Conservation (phyloP, 2,797 vertebrate genomes). For the Leucoraja ocellata region DNA sequence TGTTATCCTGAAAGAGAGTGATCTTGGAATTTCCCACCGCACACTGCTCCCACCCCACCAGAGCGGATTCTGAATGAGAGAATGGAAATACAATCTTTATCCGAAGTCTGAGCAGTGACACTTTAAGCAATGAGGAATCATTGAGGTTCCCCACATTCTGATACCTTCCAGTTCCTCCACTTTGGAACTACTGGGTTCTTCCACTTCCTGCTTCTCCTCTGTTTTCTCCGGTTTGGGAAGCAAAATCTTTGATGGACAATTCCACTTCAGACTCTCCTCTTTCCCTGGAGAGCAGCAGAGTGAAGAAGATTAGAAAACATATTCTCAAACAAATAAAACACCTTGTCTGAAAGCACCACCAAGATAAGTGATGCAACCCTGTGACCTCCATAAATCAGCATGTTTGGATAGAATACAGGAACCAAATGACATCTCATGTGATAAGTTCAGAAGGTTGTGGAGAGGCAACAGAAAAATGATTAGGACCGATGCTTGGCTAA, state of each 20-base stretch:
- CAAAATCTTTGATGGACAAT: slow-evolving; percentile 48
- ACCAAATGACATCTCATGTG: neutral
- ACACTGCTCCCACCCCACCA: no score
- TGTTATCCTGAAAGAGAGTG: neutral
- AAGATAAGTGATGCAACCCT: neutral
- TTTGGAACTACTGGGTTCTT: slow-evolving; percentile 38
- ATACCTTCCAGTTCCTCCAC: neutral
- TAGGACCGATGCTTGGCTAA: neutral
- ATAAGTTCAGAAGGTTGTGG: neutral
- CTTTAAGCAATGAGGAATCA: neutral
- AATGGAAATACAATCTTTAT: neutral
- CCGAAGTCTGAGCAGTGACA: neutral
- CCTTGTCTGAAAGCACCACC: neutral
- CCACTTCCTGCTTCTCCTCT: slow-evolving; percentile 36
- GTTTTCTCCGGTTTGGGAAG: slow-evolving; percentile 40
- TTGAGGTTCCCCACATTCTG: neutral
- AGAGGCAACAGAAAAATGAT: neutral
- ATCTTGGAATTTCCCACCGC: no score
- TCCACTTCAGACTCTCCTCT: slow-evolving; percentile 44
- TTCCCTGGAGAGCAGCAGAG: slow-evolving; percentile 48
- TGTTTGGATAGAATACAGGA: neutral
- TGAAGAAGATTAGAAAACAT: neutral
- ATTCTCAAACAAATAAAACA: neutral
- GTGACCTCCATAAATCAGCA: neutral
- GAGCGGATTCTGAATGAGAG: neutral